Conservation (phyloP, 2,797 vertebrate genomes). For the Chromis chromis region DNA sequence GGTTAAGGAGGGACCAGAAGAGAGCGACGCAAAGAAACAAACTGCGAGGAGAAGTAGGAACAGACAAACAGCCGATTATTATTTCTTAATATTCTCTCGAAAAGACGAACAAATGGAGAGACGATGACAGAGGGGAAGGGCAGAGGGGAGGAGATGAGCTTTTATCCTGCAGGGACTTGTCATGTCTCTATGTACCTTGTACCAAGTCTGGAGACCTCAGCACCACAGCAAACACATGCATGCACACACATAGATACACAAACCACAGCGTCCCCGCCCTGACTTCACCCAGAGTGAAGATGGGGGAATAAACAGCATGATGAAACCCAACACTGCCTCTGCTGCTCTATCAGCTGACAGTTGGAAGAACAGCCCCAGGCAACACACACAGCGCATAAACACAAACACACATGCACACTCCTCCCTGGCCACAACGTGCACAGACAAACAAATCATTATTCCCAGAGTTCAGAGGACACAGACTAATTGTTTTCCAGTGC, state of each 20-base stretch:
- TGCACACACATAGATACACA: conserved; percentile 14
- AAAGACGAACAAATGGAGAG: conserved; percentile 16
- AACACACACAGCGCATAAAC: conserved; percentile 19
- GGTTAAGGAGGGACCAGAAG: conserved; percentile 46
- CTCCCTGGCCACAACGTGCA: conserved; percentile 38
- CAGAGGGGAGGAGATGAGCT: conserved; percentile 47
- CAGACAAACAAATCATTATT: conserved; percentile 68
- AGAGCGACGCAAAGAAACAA: conserved; percentile 25
- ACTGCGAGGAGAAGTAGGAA: neutral
- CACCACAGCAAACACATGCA: conserved; percentile 40
- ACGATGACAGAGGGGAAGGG: conserved; percentile 28
- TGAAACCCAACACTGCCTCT: conserved; percentile 78
- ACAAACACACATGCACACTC: conserved; percentile 23
- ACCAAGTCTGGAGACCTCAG: conserved; percentile 64
- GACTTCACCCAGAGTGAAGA: conserved; percentile 44
- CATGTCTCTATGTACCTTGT: conserved; percentile 59
- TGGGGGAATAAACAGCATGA: conserved; percentile 78
- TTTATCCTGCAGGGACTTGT: conserved; percentile 58
- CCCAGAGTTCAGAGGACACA: conserved; percentile 44
- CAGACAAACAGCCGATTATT: conserved; percentile 22
- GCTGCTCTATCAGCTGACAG: conserved; percentile 72
- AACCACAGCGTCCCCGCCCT: conserved; percentile 37
- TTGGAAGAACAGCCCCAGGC: conserved; percentile 53
- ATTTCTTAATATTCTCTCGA: conserved; percentile 36
- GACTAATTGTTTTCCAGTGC: conserved; percentile 35